Conservation (phyloP, 1,140 invertebrate genomes). For the Drosophila equinoxialis region DNA sequence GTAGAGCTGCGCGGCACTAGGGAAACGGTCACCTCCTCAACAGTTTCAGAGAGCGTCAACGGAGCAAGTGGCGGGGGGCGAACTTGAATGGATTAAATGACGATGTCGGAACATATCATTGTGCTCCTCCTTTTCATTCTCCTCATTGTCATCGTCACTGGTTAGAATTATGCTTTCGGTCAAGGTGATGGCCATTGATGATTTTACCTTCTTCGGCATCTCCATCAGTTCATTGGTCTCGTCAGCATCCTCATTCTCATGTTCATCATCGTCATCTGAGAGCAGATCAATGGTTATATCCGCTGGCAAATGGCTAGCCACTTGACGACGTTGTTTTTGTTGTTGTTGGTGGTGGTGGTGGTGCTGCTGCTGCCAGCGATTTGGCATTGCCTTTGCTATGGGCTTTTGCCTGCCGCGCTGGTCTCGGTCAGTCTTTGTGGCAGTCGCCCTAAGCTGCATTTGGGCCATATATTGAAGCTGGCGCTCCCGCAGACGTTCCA, state of each 20-base stretch:
- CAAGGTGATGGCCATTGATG: neutral
- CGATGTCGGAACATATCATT: neutral
- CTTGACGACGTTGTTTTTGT: slow-evolving; percentile 38
- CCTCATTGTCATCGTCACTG: slow-evolving; percentile 64
- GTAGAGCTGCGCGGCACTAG: slow-evolving; percentile 72
- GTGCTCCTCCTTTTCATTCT: slow-evolving; percentile 3
- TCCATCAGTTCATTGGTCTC: neutral
- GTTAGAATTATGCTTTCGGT: slow-evolving; percentile 72
- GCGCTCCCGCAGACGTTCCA: slow-evolving; percentile 58
- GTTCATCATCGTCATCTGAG: slow-evolving; percentile 48
- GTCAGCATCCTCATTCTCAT: slow-evolving; percentile 34
- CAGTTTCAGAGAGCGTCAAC: slow-evolving; percentile 48
- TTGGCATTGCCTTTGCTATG: neutral
- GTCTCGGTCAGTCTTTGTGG: slow-evolving; percentile 62
- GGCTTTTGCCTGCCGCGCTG: slow-evolving; percentile 18
- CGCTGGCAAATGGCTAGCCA: slow-evolving; percentile 45
- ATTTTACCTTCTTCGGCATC: neutral
- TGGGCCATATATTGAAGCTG: slow-evolving; percentile 42
- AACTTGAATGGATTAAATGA: slow-evolving; percentile 34
- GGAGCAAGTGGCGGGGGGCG: slow-evolving; percentile 67
- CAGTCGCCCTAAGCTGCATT: slow-evolving; percentile 31
- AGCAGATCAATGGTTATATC: slow-evolving; percentile 76
- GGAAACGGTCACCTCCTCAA: slow-evolving; percentile 77
- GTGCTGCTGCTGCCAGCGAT: neutral
- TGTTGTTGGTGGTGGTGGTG: neutral